A percentile compares a stretch with the other conserved stretches of the same genome.
Evolutionary conservation across 2,888 invertebrate species (phyloP).

Genomic region (Plusia festucae): DNA sequence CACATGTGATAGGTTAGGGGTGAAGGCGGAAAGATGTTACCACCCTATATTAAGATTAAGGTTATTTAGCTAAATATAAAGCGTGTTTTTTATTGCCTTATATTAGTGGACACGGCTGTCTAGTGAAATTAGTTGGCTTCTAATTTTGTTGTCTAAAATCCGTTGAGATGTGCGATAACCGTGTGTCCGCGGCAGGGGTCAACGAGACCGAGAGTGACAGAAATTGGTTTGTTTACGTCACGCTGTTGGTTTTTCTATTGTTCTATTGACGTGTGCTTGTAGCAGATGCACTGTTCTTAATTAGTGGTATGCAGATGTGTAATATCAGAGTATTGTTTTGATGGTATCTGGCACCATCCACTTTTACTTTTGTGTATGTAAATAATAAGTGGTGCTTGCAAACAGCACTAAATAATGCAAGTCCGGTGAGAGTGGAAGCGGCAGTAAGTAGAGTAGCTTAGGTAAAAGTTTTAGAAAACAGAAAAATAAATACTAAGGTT

Average conservation of each 20-base stretch:
- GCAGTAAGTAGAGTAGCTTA: too few relatives aligned
- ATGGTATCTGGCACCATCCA: slow-evolving; percentile 37
- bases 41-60: slow-evolving; percentile 83
- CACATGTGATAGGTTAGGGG: slow-evolving; percentile 24
- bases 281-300: slow-evolving; percentile 41
- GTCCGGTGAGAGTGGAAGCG: too few relatives aligned
- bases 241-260: slow-evolving; percentile 60
- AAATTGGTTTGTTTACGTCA: slow-evolving; percentile 59
- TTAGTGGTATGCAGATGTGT: slow-evolving; percentile 38
- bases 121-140: slow-evolving; percentile 77
- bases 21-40: slow-evolving; percentile 79
- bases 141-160: slow-evolving; percentile 62
- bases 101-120: slow-evolving; percentile 88
- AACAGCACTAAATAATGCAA: too few relatives aligned
- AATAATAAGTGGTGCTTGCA: background rate
- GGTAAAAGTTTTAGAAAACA: too few relatives aligned
- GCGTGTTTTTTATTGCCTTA: slow-evolving; percentile 78
- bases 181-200: slow-evolving; percentile 46
- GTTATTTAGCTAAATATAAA: slow-evolving; percentile 84
- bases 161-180: slow-evolving; percentile 60
- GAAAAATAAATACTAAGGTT: too few relatives aligned
- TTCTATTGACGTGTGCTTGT: slow-evolving; percentile 45
- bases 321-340: slow-evolving; percentile 41
- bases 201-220: slow-evolving; percentile 43
- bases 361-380: slow-evolving; percentile 37